A percentile compares a stretch with the other conserved stretches of the same genome.
phyloP scores from a whole-genome alignment of 2,888 invertebrate genomes.

The Drosophila pseudotakahashii region DNA sequence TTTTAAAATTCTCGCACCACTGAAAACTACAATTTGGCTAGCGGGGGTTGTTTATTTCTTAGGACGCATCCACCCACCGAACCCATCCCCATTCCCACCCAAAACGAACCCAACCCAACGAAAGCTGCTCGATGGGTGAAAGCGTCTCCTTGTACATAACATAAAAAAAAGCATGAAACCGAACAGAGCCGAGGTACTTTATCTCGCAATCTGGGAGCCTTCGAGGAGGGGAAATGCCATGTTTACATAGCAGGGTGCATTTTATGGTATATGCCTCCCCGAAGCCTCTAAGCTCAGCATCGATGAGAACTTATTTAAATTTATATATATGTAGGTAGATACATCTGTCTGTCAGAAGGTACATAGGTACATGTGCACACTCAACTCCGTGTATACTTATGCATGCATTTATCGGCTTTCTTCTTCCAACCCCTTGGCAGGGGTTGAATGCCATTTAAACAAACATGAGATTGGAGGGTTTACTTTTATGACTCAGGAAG shows the following conservation, averaged over 20 bases:
- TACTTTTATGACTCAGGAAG: conserved; percentile 21
- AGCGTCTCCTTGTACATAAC: conserved; percentile 63
- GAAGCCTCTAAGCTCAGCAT: conserved; percentile 27
- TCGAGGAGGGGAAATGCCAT: conserved; percentile 67
- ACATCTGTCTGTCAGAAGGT: conserved; percentile 5
- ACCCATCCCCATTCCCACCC: conserved; percentile 25
- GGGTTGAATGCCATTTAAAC: conserved; percentile 41
- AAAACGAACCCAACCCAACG: conserved; percentile 12
- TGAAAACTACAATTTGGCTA: conserved; percentile 36
- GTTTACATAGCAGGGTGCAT: conserved; percentile 74
- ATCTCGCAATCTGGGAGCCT: conserved; percentile 61
- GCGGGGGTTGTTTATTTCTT: conserved; percentile 60
- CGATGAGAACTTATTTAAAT: conserved; percentile 45
- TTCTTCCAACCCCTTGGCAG: conserved; percentile 51
- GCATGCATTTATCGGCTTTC: conserved; percentile 26
- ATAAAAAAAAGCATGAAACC: conserved; percentile 77
- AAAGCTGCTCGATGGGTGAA: conserved; percentile 51
- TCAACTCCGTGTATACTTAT: conserved; percentile 20
- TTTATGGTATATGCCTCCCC: conserved; percentile 53
- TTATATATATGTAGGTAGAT: conserved; percentile 32
- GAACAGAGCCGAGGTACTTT: conserved; percentile 62
- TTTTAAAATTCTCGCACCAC: conserved; percentile 30
- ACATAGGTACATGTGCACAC: conserved; percentile 2
- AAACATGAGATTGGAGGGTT: conserved; percentile 29
- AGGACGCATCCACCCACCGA: conserved; percentile 43